Evolutionary conservation across 2,888 invertebrate species (phyloP).

Genomic region (Cosmia pyralina): DNA sequence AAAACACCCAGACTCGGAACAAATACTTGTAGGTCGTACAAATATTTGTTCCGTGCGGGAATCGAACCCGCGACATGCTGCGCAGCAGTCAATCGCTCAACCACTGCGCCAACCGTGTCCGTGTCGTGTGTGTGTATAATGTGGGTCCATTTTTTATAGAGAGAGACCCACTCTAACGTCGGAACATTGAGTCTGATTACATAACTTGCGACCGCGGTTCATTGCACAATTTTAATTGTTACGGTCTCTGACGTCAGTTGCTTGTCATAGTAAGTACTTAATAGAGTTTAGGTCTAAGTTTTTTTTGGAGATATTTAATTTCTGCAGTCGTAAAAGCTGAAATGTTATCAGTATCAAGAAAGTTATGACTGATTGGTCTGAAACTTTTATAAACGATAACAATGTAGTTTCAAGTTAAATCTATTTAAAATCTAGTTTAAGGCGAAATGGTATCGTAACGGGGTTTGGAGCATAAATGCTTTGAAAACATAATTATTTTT

Average conservation of each 20-base stretch:
- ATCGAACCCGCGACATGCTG: no score
- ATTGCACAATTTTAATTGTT: conserved; percentile 58
- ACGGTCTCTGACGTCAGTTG: conserved; percentile 25
- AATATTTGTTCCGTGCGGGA: no score
- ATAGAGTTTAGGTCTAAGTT: not conserved
- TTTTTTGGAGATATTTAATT: conserved; percentile 1
- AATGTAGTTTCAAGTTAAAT: not conserved
- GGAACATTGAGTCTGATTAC: conserved; percentile 52
- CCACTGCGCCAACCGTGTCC: no score
- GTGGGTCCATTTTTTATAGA: conserved; percentile 54
- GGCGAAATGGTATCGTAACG: no score
- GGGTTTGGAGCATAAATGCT: no score
- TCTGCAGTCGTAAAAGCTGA: not conserved
- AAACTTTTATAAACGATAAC: no score
- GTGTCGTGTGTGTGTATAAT: no score
- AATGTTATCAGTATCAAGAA: not conserved
- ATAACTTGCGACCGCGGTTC: conserved; percentile 38
- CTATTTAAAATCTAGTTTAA: not conserved
- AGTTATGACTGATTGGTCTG: not conserved
- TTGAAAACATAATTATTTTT: no score
- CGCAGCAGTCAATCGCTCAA: no score
- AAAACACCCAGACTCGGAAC: no score
- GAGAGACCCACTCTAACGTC: conserved; percentile 20
- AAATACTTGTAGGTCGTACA: no score
- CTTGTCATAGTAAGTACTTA: conserved; percentile 23